Evolutionary conservation across 2,888 invertebrate species (phyloP).

Genomic region (Halocaridina rubra): DNA sequence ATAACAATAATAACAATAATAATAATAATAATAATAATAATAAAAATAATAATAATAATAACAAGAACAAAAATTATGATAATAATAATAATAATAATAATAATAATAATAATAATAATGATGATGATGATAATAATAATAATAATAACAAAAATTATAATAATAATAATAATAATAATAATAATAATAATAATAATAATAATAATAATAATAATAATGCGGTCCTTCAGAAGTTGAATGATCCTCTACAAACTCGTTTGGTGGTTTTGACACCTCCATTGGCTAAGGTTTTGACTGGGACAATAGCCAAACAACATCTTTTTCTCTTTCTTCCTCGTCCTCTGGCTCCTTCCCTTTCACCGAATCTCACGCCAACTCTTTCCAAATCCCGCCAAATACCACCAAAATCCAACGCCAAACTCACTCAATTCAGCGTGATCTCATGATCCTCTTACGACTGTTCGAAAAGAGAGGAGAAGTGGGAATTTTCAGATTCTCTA

Average conservation of each 20-base stretch:
- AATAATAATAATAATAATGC: no score
- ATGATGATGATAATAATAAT: no score
- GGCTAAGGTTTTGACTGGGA: background rate
- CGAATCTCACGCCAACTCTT: conserved; percentile 9
- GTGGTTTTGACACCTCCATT: background rate
- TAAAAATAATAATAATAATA: no score
- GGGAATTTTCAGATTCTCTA: background rate
- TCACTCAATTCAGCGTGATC: background rate
- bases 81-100: no score
- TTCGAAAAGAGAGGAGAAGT: background rate
- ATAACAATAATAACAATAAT: no score
- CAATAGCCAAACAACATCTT: background rate
- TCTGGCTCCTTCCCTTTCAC: background rate
- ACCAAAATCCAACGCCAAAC: conserved; percentile 6
- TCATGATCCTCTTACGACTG: conserved; percentile 7
- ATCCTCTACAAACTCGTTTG: background rate
- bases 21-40: no score
- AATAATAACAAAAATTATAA: no score
- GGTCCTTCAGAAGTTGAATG: background rate
- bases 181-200: no score
- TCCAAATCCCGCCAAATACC: conserved; percentile 5
- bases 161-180: no score
- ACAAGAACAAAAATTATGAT: no score
- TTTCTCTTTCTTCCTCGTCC: background rate
- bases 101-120: no score